Evolutionary conservation across 64 coral and sea anemone species (phyloP).

Genomic region (Stylophora pistillata): DNA sequence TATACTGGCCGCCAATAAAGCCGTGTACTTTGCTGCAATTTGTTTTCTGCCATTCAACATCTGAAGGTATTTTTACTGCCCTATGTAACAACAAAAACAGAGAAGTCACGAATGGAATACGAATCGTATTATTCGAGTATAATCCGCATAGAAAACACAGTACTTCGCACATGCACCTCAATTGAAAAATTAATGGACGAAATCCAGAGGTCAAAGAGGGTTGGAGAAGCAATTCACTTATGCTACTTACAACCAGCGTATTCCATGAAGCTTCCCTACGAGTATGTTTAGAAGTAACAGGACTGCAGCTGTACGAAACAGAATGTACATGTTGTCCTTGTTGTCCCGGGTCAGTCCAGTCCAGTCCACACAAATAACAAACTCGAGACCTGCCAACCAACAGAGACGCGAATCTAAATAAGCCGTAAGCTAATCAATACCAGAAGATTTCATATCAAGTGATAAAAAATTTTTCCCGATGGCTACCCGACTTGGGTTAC

Average conservation of each 20-base stretch:
- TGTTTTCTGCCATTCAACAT: constrained; percentile 54
- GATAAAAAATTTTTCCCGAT: constrained; percentile 16
- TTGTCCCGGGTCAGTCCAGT: not conserved
- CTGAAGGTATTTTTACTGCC: constrained; percentile 35
- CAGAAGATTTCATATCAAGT: constrained; percentile 43
- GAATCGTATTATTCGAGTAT: not conserved
- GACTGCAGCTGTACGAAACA: constrained; percentile 8
- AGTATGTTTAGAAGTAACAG: not conserved
- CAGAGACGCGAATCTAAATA: constrained; percentile 34
- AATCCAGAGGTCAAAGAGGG: not conserved
- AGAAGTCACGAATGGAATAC: not conserved
- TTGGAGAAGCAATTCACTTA: not conserved
- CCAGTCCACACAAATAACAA: constrained; percentile 17
- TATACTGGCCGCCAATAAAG: constrained; percentile 69
- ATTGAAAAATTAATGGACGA: not conserved
- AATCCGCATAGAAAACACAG: not conserved
- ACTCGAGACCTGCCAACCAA: constrained; percentile 37
- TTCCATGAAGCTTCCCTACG: constrained; percentile 5
- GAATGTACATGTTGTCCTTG: constrained; percentile 1
- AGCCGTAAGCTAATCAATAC: constrained; percentile 45
- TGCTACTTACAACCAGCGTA: constrained; percentile 35
- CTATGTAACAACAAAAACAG: constrained; percentile 15
- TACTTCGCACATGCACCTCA: not conserved
- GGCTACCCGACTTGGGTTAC: constrained; percentile 45
- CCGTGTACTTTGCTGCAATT: constrained; percentile 57